Evolutionary conservation across 2,113 vertebrate genomes (phyloP).

Genomic region (Pyrgilauda ruficollis): DNA sequence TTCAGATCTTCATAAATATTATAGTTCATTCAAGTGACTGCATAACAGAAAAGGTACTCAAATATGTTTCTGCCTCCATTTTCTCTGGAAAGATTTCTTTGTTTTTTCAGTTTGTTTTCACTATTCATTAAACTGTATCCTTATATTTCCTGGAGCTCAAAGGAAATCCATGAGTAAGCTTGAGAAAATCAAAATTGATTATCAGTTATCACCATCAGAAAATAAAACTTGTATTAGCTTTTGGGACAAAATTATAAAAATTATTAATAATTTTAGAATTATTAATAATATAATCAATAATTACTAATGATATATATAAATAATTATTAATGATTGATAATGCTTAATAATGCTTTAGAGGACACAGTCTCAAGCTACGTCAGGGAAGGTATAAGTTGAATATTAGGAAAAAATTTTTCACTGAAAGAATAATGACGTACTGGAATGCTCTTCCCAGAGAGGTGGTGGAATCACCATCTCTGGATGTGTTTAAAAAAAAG

Average conservation of each 20-base stretch:
- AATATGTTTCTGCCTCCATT: background rate
- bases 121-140: background rate
- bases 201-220: background rate
- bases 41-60: fast-evolving
- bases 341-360: too few relatives aligned
- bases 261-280: background rate
- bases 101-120: background rate
- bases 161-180: background rate
- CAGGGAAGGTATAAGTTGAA: too few relatives aligned
- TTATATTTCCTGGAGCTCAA: background rate
- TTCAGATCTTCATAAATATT: background rate
- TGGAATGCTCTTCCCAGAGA: too few relatives aligned
- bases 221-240: background rate
- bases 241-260: background rate
- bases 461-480: too few relatives aligned
- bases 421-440: too few relatives aligned
- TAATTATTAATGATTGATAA: background rate
- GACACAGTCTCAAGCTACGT: too few relatives aligned
- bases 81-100: background rate
- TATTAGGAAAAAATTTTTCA: too few relatives aligned
- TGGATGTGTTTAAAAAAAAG: too few relatives aligned
- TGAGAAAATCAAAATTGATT: background rate
- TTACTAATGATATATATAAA: background rate
- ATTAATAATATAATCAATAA: background rate
- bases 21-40: background rate